Base-by-base conservation (phyloP, 2,113 vertebrate species). In the Oxygymnocypris stewartii region DNA sequence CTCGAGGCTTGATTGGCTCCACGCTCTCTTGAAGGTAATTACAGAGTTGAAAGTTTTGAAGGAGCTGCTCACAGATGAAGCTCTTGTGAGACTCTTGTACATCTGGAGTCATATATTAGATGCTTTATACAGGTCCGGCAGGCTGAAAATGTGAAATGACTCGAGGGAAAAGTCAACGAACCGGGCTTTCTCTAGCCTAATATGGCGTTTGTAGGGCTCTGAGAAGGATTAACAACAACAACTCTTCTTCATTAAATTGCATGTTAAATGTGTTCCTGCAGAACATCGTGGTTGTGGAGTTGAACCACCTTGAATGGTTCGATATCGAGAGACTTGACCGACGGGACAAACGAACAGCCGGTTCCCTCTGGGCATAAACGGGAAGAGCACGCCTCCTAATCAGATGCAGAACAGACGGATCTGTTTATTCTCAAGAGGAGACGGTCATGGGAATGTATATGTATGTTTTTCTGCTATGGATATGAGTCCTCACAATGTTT, bases 371-470 rank as follows among this genome's bases (percentile, higher is more conserved):
- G 69, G 20, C 37, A 73, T 73, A 73, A 73, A n/a, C 69, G 42
- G 69, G 69, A 73, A 73, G 69, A 73, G 69, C 37, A 73, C 10
- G 4, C 69, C 2, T 23, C 10, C 2, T 42, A 73, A 73, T 73
- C 69, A 42, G 69, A 73, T 73, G 69, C 37, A 42, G 69, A 73
- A 73, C 37, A n/a, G 69, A 73, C 37, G 5, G 69, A 73, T 73
- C 69, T 42, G 37, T 40, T 73, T 73, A 73, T 73, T 73, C 18
- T 73, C 20, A 73, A n/a, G 37, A 42, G 37, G 2, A 42, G 37
- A 42, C 10, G 2, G 4, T 40, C 40, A 23, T 73, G 69, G 69
- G 37, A 73, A 73, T 71, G 3, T 40, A 40, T 40, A 5, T 73
- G 10, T 23, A 23, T 42, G 10, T 73, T 40, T n/a, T 42, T 61